Evolutionary conservation across 2,113 vertebrate species (phyloP), one percentile per base, ranked within the genome.

Genomic region (Callopanchax toddi): DNA sequence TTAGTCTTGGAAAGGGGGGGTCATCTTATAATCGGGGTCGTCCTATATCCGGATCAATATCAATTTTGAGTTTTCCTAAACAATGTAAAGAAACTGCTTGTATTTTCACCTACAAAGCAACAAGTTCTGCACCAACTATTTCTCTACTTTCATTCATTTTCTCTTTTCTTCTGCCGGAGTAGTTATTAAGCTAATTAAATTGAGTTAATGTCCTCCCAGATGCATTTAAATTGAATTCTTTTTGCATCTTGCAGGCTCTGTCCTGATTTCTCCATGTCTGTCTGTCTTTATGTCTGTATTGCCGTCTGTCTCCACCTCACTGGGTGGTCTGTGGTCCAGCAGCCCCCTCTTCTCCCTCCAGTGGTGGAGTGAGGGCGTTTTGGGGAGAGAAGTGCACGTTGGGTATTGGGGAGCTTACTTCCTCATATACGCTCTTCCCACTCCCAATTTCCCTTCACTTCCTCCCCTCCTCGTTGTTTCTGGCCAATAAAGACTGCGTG

Each of bases 261-360:
- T 62, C 61, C 63, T 59, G 54, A 3, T 20, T 23, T 60, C 50
- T 60, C 39, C 17, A 40, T 60, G 60, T 78, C 63, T 60, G 76
- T 68, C 76, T 71, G 51, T 81, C 62, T 67, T 29, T 61, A 9
- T 40, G 63, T 71, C 67, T 79, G 44, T 70, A 32, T 71, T 22
- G 52, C 54, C 62, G 70, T 63, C 62, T 69, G 62, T 70, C 74
- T 79, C 58, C 45, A 40, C 87, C 86, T 84, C 64, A 81, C 88
- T 93, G 92, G 91, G 92, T 93, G 92, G 92, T 92, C 92, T 87
- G 71, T 57, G 85, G 88, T 90, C 84, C 78, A 69, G 79, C 86
- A 78, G 76, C 75, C 86, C 82, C 76, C 78, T 82, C 83, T 79
- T 78, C 58, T 84, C 82, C 77, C 67, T 86, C 70, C 79, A 51